Evolutionary conservation across 2,797 vertebrate genomes (phyloP), one percentile per base, ranked within the genome.

Genomic region (Calcarius lapponicus): DNA sequence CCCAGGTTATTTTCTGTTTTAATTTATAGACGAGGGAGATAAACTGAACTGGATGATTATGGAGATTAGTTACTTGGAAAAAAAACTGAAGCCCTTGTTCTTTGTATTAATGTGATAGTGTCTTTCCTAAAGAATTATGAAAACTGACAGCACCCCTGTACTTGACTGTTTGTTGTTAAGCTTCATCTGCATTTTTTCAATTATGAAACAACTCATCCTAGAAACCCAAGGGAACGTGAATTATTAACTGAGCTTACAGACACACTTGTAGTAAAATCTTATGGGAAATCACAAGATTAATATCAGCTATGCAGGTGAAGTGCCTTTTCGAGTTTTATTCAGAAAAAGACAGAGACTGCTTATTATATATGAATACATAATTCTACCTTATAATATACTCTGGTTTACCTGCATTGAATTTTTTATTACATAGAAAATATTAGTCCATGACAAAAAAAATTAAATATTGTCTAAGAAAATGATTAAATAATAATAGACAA

Each of bases 131-230:
- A 80, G 82, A 95, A 88, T 83, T 82, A 83, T 2, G 19, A 74
- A 95, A 88, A 76, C n/a, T 69, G 66, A 70, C 67, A 93, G 26
- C 70, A 83, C n/a, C n/a, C 38, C 82, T 93, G 64, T 51, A 32
- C 40, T 75, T 89, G 66, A n/a, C 25, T 93, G 20, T 86, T 91
- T 95, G 79, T 80, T 93, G 31, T 75, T 84, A 84, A 64, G 21
- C 75, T 97, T n/a, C 89, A 94, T 95, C 92, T 95, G 88, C 91
- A 96, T 96, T 91, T 97, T 97, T 96, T 96, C 90, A 96, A 70
- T 97, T 96, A 95, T 20, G 31, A 74, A 83, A 71, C 82, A 93
- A 86, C 42, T 91, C 88, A 90, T 87, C 66, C 84, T 73, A 90
- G 75, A 80, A 95, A 94, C 80, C n/a, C 85, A 69, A 78, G 85